Evolutionary conservation across 1,140 invertebrate species (phyloP), one percentile per base, ranked within the genome.

Genomic region (Stegodyphus dumicola): DNA sequence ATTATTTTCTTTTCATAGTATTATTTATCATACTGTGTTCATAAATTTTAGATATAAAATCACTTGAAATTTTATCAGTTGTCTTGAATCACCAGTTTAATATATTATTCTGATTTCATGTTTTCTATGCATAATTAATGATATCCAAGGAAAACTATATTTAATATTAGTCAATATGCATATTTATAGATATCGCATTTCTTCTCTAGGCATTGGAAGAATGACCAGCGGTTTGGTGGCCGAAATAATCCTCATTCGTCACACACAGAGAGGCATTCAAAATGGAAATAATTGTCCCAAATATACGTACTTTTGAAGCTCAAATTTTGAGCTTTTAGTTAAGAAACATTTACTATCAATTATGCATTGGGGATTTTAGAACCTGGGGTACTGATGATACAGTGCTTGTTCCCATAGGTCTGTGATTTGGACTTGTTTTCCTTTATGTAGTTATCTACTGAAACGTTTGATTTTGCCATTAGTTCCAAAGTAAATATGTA

Each of bases 181-280:
- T 60, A 56, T 15, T 60, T 10, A 60, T 60, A 2, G 2, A 15
- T 48, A 75, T 77, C 11, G 78, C 86, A 77, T 88, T 88, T 74
- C 71, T 89, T 87, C 52, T 77, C 15, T 15, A 86, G 77, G 76
- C 77, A 79, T 56, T 76, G 75, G 65, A 85, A 18, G 60, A 75
- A 56, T 75, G 81, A 85, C 11, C 73, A 76, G 15, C 67, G 81
- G 60, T 76, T 73, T 73, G 65, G 10, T 7, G 17, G 17, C 7
- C 11, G 17, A 17, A 13, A 67, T 7, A 17, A 15, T 17, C 17
- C 65, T 1, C 17, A 15, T n/a, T 67, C 10, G 65, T 18, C 65
- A 13, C 7, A n/a, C n/a, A n/a, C 65, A 67, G 65, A 17, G 56
- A 10, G n/a, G 17, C 60, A 81, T 15, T 17, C 7, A 2, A 67